These are phyloP conservation scores for Ectropis grisescens DNA, from an alignment of 1,140 invertebrate genomes.

Conservation along the genomic window DNA sequence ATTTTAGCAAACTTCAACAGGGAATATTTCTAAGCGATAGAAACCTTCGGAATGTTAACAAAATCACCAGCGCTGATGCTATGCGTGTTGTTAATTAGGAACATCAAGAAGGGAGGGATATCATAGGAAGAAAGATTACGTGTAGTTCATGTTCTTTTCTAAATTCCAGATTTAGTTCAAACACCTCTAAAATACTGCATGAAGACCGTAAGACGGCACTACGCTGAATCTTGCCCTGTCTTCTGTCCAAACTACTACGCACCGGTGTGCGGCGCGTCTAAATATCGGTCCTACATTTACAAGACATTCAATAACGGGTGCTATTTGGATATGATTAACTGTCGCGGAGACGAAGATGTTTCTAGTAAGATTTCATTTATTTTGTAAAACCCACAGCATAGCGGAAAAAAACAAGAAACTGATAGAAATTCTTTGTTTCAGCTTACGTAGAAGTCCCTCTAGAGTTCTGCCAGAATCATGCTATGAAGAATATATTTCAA, in stretches of 20 bases:
- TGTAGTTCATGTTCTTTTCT: too few species aligned
- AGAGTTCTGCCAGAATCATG: conserved; percentile 34
- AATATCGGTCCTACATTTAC: conserved; percentile 31
- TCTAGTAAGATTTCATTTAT: too few species aligned
- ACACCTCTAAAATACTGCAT: conserved; percentile 33
- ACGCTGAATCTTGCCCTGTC: conserved; percentile 42
- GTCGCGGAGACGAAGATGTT: conserved; percentile 34
- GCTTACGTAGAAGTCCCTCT: conserved; percentile 44
- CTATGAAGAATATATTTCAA: conserved; percentile 47
- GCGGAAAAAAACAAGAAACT: too few species aligned
- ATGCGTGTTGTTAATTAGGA: too few species aligned
- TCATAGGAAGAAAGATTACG: too few species aligned
- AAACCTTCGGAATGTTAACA: too few species aligned
- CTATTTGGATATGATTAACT: conserved; percentile 47
- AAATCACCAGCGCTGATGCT: too few species aligned
- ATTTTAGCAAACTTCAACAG: too few species aligned
- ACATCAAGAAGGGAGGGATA: too few species aligned
- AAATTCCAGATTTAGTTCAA: conserved; percentile 25
- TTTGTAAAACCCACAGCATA: too few species aligned
- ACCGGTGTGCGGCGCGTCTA: conserved; percentile 40
- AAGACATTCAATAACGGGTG: conserved; percentile 44
- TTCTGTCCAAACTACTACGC: conserved; percentile 45
- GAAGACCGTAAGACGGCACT: conserved; percentile 22
- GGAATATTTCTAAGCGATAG: too few species aligned
- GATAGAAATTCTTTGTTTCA: conserved; percentile 22